Evolutionary conservation across 2,797 vertebrate genomes (phyloP).

Genomic region (Phaenicophaeus curvirostris): DNA sequence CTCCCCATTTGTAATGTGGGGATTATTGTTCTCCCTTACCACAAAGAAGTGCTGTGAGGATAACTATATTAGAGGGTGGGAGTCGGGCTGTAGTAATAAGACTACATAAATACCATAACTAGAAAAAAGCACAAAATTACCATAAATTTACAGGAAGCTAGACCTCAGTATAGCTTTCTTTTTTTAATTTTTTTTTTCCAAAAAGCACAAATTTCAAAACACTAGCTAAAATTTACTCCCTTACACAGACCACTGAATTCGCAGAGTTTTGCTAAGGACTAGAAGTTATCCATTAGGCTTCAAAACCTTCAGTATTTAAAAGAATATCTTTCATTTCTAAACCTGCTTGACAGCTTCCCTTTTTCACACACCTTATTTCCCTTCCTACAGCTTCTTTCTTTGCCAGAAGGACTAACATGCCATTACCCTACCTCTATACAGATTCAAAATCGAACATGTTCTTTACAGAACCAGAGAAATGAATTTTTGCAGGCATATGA

Average conservation of each 20-base stretch:
- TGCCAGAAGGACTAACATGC: background rate
- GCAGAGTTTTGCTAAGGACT: background rate
- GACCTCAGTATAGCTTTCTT: background rate
- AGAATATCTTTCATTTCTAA: background rate
- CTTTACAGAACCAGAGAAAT: background rate
- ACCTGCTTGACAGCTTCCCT: background rate
- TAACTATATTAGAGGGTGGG: background rate
- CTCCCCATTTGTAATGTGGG: background rate
- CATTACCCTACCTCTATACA: background rate
- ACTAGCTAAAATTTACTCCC: background rate
- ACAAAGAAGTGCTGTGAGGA: slow-evolving; percentile 7
- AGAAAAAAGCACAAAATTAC: background rate
- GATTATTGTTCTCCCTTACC: slow-evolving; percentile 23
- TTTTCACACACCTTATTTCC: background rate
- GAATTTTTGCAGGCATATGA: background rate
- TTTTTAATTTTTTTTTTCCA: background rate
- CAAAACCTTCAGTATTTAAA: background rate
- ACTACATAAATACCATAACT: background rate
- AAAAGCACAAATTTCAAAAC: background rate
- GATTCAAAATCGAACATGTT: background rate
- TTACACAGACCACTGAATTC: background rate
- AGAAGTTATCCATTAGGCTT: background rate
- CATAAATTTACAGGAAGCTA: background rate
- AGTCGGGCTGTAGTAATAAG: background rate
- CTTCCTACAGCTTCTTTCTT: background rate